Evolutionary conservation across 2,888 invertebrate genomes (phyloP), one percentile per base, ranked within the genome.

Genomic region (Trissoscelio sp.): DNA sequence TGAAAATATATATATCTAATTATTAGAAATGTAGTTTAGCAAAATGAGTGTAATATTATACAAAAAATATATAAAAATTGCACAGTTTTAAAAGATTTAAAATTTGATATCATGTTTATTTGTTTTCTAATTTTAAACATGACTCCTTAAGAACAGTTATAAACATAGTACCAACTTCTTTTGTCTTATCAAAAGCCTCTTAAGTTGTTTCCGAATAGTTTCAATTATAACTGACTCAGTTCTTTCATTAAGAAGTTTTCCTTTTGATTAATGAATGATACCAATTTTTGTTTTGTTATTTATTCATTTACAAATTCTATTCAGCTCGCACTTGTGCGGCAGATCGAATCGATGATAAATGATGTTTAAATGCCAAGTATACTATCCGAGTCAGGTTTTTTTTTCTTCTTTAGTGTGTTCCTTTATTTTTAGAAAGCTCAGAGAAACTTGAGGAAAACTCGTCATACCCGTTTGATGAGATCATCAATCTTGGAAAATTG

Each of bases 371-470:
- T 74, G 70, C 67, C 74, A 62, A 64, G 57, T 53, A 12, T 53
- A 70, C 62, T 46, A 60, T 55, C 20, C 20, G 72, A 67, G 5
- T 12, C 57, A 7, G 55, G 51, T 39, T 72, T 48, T 70, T 77
- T 69, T 66, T 46, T 55, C 22, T 22, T 0, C 31, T 1, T 37
- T n/a, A n/a, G n/a, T n/a, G 44, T 12, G 34, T 70, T 78, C 62
- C 31, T 79, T 79, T 58, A 79, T 70, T 79, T 79, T 79, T 79
- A 81, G 81, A 81, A 81, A 81, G 82, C 79, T 79, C 79, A 66
- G 82, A 79, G 78, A 82, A 82, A 82, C 82, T 69, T 66, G 79
- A 70, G 44, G 82, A 74, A 82, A 82, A 79, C 82, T 79, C 70
- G 70, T 74, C 78, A 28, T 64, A 64, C 79, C 55, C 20, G 78